Conservation (phyloP, 1,140 invertebrate genomes). For the Protaetia brevitarsis region DNA sequence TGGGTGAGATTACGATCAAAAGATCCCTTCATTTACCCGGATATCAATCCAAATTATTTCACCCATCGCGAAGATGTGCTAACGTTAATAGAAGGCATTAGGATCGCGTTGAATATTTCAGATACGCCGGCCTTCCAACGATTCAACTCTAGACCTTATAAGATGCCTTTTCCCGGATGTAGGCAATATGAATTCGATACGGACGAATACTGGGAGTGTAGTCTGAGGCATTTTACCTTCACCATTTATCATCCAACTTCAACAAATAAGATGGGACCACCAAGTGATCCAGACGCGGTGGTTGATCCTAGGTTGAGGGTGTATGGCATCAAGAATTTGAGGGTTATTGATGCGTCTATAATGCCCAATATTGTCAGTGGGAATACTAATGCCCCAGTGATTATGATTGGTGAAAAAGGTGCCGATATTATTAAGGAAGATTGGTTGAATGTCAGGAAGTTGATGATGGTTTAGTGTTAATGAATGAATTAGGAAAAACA, state of each 20-base stretch:
- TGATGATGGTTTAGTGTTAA: background rate
- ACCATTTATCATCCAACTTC: conserved; percentile 84
- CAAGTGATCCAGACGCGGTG: conserved; percentile 69
- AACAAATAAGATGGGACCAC: conserved; percentile 84
- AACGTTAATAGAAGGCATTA: conserved; percentile 75
- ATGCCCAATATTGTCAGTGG: conserved; percentile 64
- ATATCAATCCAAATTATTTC: conserved; percentile 91
- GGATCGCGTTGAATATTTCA: conserved; percentile 75
- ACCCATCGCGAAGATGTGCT: conserved; percentile 74
- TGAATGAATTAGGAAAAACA: too few species aligned
- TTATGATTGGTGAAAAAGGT: conserved; percentile 67
- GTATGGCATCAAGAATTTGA: conserved; percentile 55
- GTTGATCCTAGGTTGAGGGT: conserved; percentile 66
- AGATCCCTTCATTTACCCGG: conserved; percentile 78
- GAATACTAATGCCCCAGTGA: conserved; percentile 62
- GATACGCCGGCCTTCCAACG: conserved; percentile 77
- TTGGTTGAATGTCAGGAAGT: conserved; percentile 46
- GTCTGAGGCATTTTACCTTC: conserved; percentile 75
- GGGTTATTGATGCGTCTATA: conserved; percentile 63
- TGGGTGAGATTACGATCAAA: conserved; percentile 72
- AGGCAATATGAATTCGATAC: conserved; percentile 66
- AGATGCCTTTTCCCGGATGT: conserved; percentile 78
- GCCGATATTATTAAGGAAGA: conserved; percentile 64
- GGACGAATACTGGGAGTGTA: conserved; percentile 85
- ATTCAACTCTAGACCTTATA: conserved; percentile 74